These are phyloP conservation scores for Hartigia nigra DNA, from an alignment of 2,888 invertebrate genomes.

Conservation along the genomic window DNA sequence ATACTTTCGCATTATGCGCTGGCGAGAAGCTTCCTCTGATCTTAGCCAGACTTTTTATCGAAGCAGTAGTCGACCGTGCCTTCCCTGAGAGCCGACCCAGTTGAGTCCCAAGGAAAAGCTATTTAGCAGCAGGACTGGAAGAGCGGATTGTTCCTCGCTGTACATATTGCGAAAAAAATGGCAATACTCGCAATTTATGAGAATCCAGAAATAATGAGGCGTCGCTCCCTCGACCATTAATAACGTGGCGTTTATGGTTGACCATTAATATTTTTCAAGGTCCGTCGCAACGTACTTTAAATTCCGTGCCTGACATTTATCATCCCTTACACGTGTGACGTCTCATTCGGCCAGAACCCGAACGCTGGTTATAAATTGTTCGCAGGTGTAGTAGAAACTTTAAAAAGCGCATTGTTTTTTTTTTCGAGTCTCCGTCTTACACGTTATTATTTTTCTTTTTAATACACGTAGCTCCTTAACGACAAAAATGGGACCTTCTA, in stretches of 20 bases:
- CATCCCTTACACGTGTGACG: not conserved
- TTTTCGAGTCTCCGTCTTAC: not conserved
- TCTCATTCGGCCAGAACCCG: not conserved
- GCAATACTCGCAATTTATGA: not conserved
- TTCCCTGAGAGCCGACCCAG: not conserved
- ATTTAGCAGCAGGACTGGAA: not conserved
- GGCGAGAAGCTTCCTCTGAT: not conserved
- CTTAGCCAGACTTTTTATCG: not conserved
- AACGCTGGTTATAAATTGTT: not conserved
- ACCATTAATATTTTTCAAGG: constrained; percentile 9
- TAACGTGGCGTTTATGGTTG: not conserved
- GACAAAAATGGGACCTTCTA: not conserved
- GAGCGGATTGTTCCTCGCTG: not conserved
- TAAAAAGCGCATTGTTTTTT: not conserved
- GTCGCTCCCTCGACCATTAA: not conserved
- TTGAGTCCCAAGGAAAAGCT: too few species aligned
- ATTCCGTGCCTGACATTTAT: not conserved
- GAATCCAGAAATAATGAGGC: not conserved
- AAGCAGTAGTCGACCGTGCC: not conserved
- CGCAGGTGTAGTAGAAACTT: not conserved
- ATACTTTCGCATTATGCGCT: not conserved
- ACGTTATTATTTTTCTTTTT: not conserved
- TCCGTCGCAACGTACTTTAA: not conserved
- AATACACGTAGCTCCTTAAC: not conserved
- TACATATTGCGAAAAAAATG: not conserved